Conservation (phyloP, 2,888 invertebrate genomes). For the Coelogynopora nodosa region DNA sequence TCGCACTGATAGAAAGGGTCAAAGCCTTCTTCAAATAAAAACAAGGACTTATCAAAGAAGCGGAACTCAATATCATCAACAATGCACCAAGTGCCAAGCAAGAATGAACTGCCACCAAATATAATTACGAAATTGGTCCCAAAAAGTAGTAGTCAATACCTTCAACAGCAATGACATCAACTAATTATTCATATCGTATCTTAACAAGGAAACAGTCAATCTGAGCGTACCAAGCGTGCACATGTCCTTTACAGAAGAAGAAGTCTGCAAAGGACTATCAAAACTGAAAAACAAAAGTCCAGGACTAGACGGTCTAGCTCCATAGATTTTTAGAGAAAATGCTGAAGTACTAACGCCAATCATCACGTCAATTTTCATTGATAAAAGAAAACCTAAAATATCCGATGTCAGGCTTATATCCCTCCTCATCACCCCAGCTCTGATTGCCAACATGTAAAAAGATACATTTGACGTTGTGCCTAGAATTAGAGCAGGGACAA, state of each 20-base stretch:
- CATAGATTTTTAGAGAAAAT: not conserved
- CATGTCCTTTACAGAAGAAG: not conserved
- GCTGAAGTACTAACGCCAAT: not conserved
- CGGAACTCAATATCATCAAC: not conserved
- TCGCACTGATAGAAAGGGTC: too few relatives aligned
- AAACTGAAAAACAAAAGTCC: not conserved
- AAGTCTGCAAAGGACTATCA: not conserved
- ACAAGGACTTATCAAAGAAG: too few relatives aligned
- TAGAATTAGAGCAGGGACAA: not conserved
- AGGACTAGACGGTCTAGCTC: not conserved
- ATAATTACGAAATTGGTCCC: not conserved
- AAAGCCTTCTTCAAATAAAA: too few relatives aligned
- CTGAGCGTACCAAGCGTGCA: not conserved
- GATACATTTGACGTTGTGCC: not conserved
- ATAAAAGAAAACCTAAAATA: not conserved
- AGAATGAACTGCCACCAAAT: not conserved
- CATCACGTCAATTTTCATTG: not conserved
- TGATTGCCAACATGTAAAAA: not conserved
- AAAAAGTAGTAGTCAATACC: not conserved
- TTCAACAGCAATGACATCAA: not conserved
- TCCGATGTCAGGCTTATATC: not conserved
- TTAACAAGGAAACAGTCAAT: not conserved
- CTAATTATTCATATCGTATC: not conserved
- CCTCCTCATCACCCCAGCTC: not conserved
- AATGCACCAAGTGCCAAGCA: not conserved